Evolutionary conservation across 2,797 vertebrate species (phyloP), one percentile per base, ranked within the genome.

Genomic region (Sebastolobus alascanus): DNA sequence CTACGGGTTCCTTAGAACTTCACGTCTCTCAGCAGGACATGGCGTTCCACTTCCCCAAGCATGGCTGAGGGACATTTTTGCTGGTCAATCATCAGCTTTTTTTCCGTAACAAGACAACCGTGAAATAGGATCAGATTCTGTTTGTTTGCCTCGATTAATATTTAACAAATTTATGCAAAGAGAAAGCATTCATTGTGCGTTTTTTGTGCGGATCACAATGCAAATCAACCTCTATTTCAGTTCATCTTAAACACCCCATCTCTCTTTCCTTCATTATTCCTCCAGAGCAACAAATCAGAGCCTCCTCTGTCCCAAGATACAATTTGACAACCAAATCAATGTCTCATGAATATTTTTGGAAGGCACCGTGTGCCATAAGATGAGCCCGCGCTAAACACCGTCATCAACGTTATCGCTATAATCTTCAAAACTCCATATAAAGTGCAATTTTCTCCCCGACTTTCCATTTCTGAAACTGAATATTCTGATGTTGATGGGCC

Each of bases 261-360:
- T 82, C 43, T 40, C 4, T 71, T 71, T 59, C 75, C 52, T 27
- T 72, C 52, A 82, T 77, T 80, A 68, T 63, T 33, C 61, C 43
- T 64, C 46, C 77, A 14, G 46, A 37, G 79, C 37, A 64, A 75
- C 69, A 79, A 81, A 89, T 87, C 83, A 86, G 70, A 66, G 63
- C 60, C 54, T 54, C 70, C 60, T 18, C 73, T 54, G 63, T 64
- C 43, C 0, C 0, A 2, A 78, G 59, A 80, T 40, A 67, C 80
- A 83, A 84, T 80, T 66, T 88, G 76, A 84, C 79, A 82, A 73
- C 46, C 83, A 89, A 90, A 84, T 92, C 83, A 76, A 69, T 60
- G 64, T 69, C 73, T 83, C 77, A 80, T 90, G 84, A 86, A 88
- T 88, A 86, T 68, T 83, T 89, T 83, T 80, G 77, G 75, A 82